Evolutionary conservation across 2,113 vertebrate species (phyloP), one percentile per base, ranked within the genome.

Genomic region (Hassar affinis): DNA sequence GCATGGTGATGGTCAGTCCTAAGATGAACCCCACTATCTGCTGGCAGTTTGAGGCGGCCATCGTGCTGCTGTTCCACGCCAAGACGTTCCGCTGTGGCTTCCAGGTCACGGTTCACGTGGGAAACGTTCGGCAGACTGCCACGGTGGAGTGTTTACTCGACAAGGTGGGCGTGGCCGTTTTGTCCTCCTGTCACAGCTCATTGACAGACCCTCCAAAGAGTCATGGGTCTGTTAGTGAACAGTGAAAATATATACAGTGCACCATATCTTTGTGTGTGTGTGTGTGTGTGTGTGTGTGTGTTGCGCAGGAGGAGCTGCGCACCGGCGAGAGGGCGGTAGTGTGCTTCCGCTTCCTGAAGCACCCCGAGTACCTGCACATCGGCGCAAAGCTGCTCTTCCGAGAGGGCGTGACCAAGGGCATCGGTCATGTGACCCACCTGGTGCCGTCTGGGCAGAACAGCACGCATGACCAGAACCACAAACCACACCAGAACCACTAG

Each of bases 1-100:
- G 97, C 54, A 98, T 98, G 97, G 97, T 98, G 88, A 96, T 98
- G 96, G 96, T 98, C 88, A 98, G 97, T 84, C 97, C 96, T 1
- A 96, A 97, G 94, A 97, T 98, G 97, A 96, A 98, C 81, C 97
- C 97, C 27, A 99, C 96, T 82, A 97, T 98, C 91, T 97, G 97
- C 92, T 96, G 96, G 72, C 93, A 95, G 90, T 99, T 99, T 35
- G 97, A 99, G 90, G 97, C 97, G 0, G 96, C 97, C 90, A 98
- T 99, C 0, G 97, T 98, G 59, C 94, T 99, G 17, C 90, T 99
- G 81, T 99, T 99, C 90, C 97, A 99, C 10, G 97, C 97, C 57
- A 98, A 96, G 0, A 98, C 96, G 14, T 98, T 98, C 94, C 95
- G 97, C 82, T 94, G 95, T 25, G 97, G 97, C 20, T 98, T 97